phyloP scores from a whole-genome alignment of 2,888 invertebrate genomes.

The Archaeoteleia sp. region DNA sequence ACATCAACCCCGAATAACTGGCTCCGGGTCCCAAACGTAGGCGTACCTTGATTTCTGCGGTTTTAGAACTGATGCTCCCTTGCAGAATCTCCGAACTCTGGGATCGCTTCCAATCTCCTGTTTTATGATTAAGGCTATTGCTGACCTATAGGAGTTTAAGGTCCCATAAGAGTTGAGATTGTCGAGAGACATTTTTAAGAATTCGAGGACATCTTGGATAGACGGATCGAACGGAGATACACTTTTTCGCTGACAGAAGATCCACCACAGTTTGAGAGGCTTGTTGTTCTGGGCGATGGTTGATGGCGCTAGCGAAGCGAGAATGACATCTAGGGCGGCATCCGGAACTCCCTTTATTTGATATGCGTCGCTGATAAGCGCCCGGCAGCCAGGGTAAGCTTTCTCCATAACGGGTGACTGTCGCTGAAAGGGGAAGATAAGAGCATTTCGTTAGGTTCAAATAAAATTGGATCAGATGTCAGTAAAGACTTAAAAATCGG shows the following conservation, averaged over 20 bases:
- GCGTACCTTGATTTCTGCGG: slow-evolving; percentile 5
- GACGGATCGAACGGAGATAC: background rate
- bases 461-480: no score
- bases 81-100: slow-evolving; percentile 5
- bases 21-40: slow-evolving; percentile 3
- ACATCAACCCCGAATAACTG: no score
- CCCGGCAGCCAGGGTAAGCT: slow-evolving; percentile 9
- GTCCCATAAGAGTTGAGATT: slow-evolving; percentile 1
- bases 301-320: background rate
- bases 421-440: slow-evolving; percentile 14
- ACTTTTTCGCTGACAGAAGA: background rate
- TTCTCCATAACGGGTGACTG: background rate
- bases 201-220: background rate
- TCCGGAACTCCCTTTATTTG: slow-evolving; percentile 2
- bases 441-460: background rate
- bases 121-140: slow-evolving; percentile 2
- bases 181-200: background rate
- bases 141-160: slow-evolving; percentile 9
- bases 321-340: background rate
- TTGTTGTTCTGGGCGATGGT: no score
- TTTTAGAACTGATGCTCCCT: slow-evolving; percentile 8
- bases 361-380: slow-evolving; percentile 3
- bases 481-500: background rate
- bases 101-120: background rate
- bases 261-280: slow-evolving; percentile 3